Conservation (phyloP, 2,888 invertebrate species). For the Lepidochrysops patricia region DNA sequence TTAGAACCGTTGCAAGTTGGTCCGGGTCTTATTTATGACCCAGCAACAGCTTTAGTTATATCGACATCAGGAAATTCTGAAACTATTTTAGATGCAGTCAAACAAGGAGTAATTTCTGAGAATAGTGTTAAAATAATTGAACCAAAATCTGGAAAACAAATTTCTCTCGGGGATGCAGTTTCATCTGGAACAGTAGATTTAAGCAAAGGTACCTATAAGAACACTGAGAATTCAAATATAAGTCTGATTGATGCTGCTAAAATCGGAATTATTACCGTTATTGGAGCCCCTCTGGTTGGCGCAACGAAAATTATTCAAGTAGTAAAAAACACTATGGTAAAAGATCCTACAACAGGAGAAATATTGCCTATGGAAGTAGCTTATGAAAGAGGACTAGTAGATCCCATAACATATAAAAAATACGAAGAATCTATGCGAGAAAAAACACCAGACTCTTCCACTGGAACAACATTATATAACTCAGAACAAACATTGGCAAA, state of each 20-base stretch:
- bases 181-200: constrained; percentile 83
- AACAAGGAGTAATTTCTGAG: constrained; percentile 81
- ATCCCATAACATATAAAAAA: constrained; percentile 63
- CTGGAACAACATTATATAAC: constrained; percentile 20
- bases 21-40: constrained; percentile 85
- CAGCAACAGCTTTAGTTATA: constrained; percentile 82
- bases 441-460: constrained; percentile 33
- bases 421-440: constrained; percentile 55
- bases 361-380: constrained; percentile 80
- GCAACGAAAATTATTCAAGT: constrained; percentile 80
- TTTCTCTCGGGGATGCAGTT: constrained; percentile 84
- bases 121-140: constrained; percentile 81
- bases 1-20: constrained; percentile 82
- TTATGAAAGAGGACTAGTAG: constrained; percentile 79
- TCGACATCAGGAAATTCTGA: constrained; percentile 81
- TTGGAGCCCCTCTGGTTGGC: constrained; percentile 83
- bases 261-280: constrained; percentile 82
- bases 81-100: constrained; percentile 83
- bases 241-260: constrained; percentile 83
- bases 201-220: constrained; percentile 79
- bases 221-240: constrained; percentile 78
- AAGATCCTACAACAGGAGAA: constrained; percentile 87
- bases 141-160: constrained; percentile 78
- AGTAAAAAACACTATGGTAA: constrained; percentile 77
- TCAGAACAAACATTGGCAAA: constrained; percentile 43